Conservation (phyloP, 2,888 invertebrate genomes). For the Eudasyphora cyanicolor region DNA sequence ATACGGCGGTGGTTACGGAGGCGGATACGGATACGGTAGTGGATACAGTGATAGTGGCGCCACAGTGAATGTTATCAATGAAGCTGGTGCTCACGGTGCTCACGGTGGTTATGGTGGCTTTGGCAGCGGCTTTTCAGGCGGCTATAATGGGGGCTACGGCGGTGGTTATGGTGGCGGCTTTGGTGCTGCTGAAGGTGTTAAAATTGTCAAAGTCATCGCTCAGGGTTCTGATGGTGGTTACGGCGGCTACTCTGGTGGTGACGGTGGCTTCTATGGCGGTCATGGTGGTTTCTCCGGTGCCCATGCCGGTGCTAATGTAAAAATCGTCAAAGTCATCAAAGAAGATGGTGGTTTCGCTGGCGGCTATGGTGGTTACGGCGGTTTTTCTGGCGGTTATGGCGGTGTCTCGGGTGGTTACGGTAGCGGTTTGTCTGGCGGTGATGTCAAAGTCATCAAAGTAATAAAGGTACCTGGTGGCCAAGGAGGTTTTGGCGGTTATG, state of each 20-base stretch:
- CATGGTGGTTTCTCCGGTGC: constrained; percentile 50
- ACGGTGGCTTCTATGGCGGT: constrained; percentile 9
- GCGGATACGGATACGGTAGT: constrained; percentile 27
- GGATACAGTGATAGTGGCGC: constrained; percentile 2
- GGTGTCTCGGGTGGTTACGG: constrained; percentile 40
- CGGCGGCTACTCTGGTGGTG: neutral
- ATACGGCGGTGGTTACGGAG: neutral
- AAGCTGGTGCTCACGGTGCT: constrained; percentile 39
- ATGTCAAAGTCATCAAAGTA: constrained; percentile 68
- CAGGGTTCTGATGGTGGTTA: constrained; percentile 19
- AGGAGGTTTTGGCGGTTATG: constrained; percentile 40
- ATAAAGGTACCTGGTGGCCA: constrained; percentile 60
- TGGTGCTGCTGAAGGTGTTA: constrained; percentile 35
- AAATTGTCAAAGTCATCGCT: constrained; percentile 15
- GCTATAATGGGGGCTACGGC: constrained; percentile 40
- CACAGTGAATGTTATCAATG: constrained; percentile 38
- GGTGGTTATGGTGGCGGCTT: constrained; percentile 40
- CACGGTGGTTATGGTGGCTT: constrained; percentile 40
- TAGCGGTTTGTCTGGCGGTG: constrained; percentile 45
- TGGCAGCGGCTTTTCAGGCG: constrained; percentile 49
- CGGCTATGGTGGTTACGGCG: constrained; percentile 41
- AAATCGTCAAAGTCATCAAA: constrained; percentile 67
- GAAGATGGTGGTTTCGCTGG: constrained; percentile 50
- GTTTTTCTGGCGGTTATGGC: constrained; percentile 18
- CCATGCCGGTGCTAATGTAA: constrained; percentile 58